These are phyloP conservation scores for Ladona fulva DNA, from an alignment of 1,140 invertebrate genomes.

Conservation along the genomic window DNA sequence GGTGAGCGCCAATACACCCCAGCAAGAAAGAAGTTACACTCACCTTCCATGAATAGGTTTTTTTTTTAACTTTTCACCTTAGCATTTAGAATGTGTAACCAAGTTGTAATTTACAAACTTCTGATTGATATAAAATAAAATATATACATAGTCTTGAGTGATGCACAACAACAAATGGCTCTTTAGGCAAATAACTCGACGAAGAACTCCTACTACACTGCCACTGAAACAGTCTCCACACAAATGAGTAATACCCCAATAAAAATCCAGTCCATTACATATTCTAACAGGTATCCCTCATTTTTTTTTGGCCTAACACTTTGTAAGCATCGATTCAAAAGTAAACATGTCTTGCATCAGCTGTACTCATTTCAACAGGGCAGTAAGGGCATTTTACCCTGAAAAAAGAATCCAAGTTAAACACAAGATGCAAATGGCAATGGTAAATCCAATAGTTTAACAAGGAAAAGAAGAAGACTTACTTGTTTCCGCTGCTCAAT, in stretches of 20 bases:
- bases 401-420: conserved; percentile 36
- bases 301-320: not conserved
- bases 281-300: not conserved
- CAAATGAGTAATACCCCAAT: not conserved
- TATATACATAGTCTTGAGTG: conserved; percentile 10
- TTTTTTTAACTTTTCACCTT: not conserved
- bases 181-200: not conserved
- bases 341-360: conserved; percentile 83
- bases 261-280: not conserved
- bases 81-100: not conserved
- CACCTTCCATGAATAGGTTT: not conserved
- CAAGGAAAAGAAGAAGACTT: conserved; percentile 32
- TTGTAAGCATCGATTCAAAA: conserved; percentile 55
- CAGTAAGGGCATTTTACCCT: conserved; percentile 98
- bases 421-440: conserved; percentile 19
- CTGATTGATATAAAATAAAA: not conserved
- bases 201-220: not conserved
- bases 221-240: not conserved
- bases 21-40: not conserved
- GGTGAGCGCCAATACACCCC: not conserved
- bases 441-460: conserved; percentile 23
- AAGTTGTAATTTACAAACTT: not conserved
- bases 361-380: conserved; percentile 88
- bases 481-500: conserved; percentile 88
- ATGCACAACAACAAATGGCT: not conserved